Evolutionary conservation across 2,797 vertebrate genomes (phyloP).

Genomic region (Trematomus bernacchii): DNA sequence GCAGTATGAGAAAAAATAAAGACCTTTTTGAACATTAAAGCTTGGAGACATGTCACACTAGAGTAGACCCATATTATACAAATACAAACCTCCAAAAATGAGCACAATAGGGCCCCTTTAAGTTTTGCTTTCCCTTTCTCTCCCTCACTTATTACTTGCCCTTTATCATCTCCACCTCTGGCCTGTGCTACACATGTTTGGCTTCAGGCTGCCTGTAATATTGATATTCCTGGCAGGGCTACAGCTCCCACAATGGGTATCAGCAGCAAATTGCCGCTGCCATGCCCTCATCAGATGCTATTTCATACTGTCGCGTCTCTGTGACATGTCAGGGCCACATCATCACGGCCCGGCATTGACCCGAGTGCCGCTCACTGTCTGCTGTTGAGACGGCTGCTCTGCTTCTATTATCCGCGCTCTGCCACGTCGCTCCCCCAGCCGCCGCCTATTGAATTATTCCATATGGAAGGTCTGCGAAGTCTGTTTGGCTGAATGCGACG

Average conservation of each 20-base stretch:
- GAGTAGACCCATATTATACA: too few relatives aligned
- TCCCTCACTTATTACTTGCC: background rate
- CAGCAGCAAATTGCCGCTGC: background rate
- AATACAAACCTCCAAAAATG: too few relatives aligned
- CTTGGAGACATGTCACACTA: too few relatives aligned
- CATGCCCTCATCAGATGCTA: background rate
- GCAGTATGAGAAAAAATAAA: too few relatives aligned
- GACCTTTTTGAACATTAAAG: too few relatives aligned
- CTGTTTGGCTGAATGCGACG: slow-evolving; percentile 53
- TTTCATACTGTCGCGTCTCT: slow-evolving; percentile 6
- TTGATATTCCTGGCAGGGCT: slow-evolving; percentile 42
- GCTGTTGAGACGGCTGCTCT: slow-evolving; percentile 17
- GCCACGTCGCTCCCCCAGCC: slow-evolving; percentile 27
- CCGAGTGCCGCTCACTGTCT: slow-evolving; percentile 14
- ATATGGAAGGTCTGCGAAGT: slow-evolving; percentile 58
- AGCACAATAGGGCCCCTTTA: slow-evolving; percentile 31
- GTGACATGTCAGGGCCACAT: slow-evolving; percentile 39
- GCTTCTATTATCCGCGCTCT: slow-evolving; percentile 20
- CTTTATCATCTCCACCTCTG: slow-evolving; percentile 20
- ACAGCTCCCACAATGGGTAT: slow-evolving; percentile 47
- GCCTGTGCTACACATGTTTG: slow-evolving; percentile 31
- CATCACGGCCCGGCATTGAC: slow-evolving; percentile 23
- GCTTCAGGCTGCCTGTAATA: slow-evolving; percentile 32
- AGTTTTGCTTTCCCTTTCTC: slow-evolving; percentile 41
- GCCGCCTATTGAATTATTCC: slow-evolving; percentile 61